Percentiles rank a stretch among this genome's conserved stretches.
phyloP scores from a whole-genome alignment of 2,888 invertebrate species.

The Calliopum simillimum region DNA sequence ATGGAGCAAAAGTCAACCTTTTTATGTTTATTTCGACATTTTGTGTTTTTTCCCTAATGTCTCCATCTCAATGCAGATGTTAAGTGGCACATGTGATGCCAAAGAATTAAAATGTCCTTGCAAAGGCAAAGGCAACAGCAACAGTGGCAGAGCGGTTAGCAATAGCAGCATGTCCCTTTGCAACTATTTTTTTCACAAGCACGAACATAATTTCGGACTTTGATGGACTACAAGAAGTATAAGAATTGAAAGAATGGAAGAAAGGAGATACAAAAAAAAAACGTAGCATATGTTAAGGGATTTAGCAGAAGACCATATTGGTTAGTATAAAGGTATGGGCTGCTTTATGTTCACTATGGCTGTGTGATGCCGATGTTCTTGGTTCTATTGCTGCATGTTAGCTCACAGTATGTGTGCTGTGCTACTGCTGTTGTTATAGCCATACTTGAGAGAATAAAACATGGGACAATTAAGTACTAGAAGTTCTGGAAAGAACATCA shows the following conservation, averaged over 20 bases:
- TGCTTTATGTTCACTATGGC: too few species aligned
- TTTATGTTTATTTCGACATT: slow-evolving; percentile 26
- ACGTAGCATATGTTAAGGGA: slow-evolving; percentile 12
- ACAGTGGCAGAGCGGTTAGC: background rate
- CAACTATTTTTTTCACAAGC: slow-evolving; percentile 15
- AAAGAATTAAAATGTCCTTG: slow-evolving; percentile 7
- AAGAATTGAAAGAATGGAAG: background rate
- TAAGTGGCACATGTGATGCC: slow-evolving; percentile 29
- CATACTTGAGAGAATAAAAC: background rate
- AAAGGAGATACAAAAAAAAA: background rate
- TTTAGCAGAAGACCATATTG: too few species aligned
- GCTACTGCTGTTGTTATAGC: background rate
- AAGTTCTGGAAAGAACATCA: background rate
- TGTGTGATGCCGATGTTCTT: background rate
- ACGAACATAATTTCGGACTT: slow-evolving; percentile 33
- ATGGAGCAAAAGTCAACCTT: slow-evolving; percentile 14
- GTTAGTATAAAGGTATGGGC: too few species aligned
- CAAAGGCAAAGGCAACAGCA: background rate
- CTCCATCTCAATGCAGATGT: slow-evolving; percentile 16
- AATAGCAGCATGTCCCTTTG: slow-evolving; percentile 1
- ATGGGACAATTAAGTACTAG: background rate
- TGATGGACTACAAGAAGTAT: slow-evolving; percentile 37
- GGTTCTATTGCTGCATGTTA: background rate
- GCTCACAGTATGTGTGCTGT: slow-evolving; percentile 1
- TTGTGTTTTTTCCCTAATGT: slow-evolving; percentile 22